Evolutionary conservation across 1,140 invertebrate genomes (phyloP).

Genomic region (Arion vulgaris): DNA sequence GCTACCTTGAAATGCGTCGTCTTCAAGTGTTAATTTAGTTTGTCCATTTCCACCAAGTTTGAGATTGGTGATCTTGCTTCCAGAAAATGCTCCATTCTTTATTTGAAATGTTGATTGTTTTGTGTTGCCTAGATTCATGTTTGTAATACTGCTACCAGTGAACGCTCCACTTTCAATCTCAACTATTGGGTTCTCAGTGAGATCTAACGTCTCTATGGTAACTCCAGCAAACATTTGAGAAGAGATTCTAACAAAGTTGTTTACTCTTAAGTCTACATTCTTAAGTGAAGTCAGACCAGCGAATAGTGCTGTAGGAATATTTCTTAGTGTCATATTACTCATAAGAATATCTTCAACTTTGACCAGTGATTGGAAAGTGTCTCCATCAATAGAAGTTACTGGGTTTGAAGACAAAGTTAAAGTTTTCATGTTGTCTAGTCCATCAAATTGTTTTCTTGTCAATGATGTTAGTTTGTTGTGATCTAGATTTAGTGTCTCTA

Average conservation of each 20-base stretch:
- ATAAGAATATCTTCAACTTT: slow-evolving; percentile 44
- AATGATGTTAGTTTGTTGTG: slow-evolving; percentile 47
- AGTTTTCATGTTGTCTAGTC: slow-evolving; percentile 47
- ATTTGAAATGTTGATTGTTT: too few relatives aligned
- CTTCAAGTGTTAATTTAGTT: background rate
- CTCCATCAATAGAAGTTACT: slow-evolving; percentile 33
- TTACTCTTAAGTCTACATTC: slow-evolving; percentile 41
- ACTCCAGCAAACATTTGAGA: slow-evolving; percentile 45
- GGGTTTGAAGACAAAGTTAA: slow-evolving; percentile 49
- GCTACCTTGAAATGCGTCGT: background rate
- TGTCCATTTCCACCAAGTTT: too few relatives aligned
- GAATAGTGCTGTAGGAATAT: slow-evolving; percentile 45
- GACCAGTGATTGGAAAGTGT: slow-evolving; percentile 45
- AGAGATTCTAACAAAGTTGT: slow-evolving; percentile 42
- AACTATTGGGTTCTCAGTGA: slow-evolving; percentile 50
- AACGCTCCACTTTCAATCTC: slow-evolving; percentile 10
- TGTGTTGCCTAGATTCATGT: too few relatives aligned
- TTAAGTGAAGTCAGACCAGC: slow-evolving; percentile 45
- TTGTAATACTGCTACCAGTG: too few relatives aligned
- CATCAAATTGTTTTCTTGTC: slow-evolving; percentile 45
- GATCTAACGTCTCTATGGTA: slow-evolving; percentile 45
- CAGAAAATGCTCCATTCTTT: too few relatives aligned
- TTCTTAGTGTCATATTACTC: slow-evolving; percentile 43
- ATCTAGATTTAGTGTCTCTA: slow-evolving; percentile 44
- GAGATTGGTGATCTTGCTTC: too few relatives aligned